phyloP scores from a whole-genome alignment of 2,888 invertebrate species.

The Celastrina argiolus region DNA sequence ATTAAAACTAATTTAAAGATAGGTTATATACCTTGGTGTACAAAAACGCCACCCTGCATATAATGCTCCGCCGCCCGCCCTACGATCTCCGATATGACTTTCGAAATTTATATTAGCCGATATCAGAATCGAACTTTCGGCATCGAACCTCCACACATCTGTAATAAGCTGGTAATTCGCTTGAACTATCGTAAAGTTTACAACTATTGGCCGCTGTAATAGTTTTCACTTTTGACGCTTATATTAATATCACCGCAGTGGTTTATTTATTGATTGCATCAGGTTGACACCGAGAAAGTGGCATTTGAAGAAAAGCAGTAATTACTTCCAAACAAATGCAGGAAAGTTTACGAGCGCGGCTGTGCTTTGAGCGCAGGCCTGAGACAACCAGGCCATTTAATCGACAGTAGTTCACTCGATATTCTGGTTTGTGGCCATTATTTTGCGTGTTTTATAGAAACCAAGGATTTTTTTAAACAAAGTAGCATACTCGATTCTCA shows the following conservation, averaged over 20 bases:
- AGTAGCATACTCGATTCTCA: neutral
- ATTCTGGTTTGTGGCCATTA: neutral
- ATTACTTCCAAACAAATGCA: slow-evolving; percentile 14
- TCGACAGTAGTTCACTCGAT: neutral
- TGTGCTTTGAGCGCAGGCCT: neutral
- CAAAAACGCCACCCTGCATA: too few relatives aligned
- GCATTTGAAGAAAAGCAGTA: slow-evolving; percentile 16
- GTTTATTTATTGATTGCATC: slow-evolving; percentile 17
- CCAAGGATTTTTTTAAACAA: neutral
- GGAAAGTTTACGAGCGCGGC: slow-evolving; percentile 8
- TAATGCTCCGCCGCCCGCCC: too few relatives aligned
- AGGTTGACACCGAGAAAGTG: slow-evolving; percentile 20
- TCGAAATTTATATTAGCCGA: too few relatives aligned
- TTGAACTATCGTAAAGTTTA: neutral
- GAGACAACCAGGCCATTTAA: neutral
- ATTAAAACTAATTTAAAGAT: too few relatives aligned
- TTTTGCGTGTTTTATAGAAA: neutral
- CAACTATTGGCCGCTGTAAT: neutral
- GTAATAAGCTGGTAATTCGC: neutral
- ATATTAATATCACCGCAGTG: slow-evolving; percentile 6
- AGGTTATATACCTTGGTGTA: too few relatives aligned
- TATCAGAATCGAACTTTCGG: too few relatives aligned
- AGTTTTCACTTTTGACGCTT: slow-evolving; percentile 18
- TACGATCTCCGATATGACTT: too few relatives aligned
- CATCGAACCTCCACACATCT: neutral